A percentile compares a stretch with the other conserved stretches of the same genome.
Evolutionary conservation across 1,140 invertebrate species (phyloP).

Genomic region (Drosophila busckii): DNA sequence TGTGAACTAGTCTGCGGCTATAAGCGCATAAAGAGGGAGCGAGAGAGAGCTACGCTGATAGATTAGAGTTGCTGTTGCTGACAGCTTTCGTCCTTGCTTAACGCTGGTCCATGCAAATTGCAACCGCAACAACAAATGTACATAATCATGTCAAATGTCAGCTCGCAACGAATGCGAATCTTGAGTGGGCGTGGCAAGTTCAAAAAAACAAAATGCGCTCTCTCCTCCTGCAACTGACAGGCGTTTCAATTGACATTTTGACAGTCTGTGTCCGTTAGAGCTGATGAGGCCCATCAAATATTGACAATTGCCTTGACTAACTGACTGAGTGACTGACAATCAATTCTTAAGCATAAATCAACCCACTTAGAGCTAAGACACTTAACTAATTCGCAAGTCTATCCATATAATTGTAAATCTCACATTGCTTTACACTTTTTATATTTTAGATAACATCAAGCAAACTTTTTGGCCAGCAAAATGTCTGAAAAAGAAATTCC

Average conservation of each 20-base stretch:
- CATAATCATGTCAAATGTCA: constrained; percentile 75
- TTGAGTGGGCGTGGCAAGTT: not conserved
- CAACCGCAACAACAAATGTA: constrained; percentile 61
- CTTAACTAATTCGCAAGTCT: too few species aligned
- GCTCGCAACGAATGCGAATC: constrained; percentile 37
- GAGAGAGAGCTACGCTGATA: constrained; percentile 50
- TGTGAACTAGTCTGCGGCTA: too few species aligned
- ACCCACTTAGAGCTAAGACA: too few species aligned
- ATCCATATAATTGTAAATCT: too few species aligned
- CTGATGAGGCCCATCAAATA: constrained; percentile 65
- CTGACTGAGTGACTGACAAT: too few species aligned
- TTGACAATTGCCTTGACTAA: constrained; percentile 69
- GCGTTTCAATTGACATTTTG: constrained; percentile 46
- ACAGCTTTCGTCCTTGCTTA: not conserved
- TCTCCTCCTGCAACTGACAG: constrained; percentile 7
- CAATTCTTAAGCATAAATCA: constrained; percentile 32
- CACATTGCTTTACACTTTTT: too few species aligned
- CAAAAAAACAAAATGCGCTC: not conserved
- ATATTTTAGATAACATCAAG: too few species aligned
- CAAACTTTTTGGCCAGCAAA: too few species aligned
- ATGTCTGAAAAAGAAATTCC: too few species aligned
- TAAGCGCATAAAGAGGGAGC: constrained; percentile 12
- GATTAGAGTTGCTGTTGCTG: constrained; percentile 53
- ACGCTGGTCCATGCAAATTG: constrained; percentile 50
- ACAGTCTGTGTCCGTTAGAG: constrained; percentile 26